A percentile compares a stretch with the other conserved stretches of the same genome.
phyloP scores from a whole-genome alignment of 2,113 vertebrate genomes.

The Gila orcuttii region DNA sequence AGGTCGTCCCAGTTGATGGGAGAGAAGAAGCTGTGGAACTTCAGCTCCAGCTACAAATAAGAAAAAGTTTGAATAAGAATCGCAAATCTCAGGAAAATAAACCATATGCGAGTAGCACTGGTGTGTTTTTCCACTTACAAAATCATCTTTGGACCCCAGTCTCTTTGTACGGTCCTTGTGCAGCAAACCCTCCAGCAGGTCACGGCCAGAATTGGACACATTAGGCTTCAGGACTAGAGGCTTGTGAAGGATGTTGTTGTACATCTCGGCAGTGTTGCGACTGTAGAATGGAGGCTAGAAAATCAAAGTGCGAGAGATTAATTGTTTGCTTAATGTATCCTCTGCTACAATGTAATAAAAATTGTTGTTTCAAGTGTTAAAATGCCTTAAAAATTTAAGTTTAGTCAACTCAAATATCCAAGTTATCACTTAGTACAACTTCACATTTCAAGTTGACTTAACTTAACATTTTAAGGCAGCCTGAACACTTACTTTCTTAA shows the following conservation, averaged over 20 bases:
- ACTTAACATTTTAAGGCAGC: no score
- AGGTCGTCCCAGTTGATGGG: slow-evolving; percentile 84
- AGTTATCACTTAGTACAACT: no score
- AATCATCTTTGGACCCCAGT: slow-evolving; percentile 77
- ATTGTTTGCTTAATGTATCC: neutral
- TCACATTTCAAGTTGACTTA: no score
- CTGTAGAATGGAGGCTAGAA: slow-evolving; percentile 82
- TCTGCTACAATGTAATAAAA: no score
- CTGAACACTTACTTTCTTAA: no score
- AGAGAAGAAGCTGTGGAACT: slow-evolving; percentile 79
- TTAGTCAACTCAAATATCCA: no score
- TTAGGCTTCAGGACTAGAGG: slow-evolving; percentile 78
- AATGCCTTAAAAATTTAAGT: no score
- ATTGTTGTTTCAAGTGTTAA: no score
- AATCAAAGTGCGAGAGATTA: neutral
- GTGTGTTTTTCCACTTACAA: slow-evolving; percentile 69
- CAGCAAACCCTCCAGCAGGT: slow-evolving; percentile 78
- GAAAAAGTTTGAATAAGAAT: neutral
- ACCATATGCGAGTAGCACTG: neutral
- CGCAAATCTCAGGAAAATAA: neutral
- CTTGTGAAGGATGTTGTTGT: slow-evolving; percentile 83
- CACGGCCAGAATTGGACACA: slow-evolving; percentile 77
- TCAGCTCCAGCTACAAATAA: slow-evolving; percentile 75
- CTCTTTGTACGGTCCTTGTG: slow-evolving; percentile 79
- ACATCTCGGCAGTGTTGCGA: slow-evolving; percentile 83